phyloP scores from a whole-genome alignment of 2,113 vertebrate genomes.

The Psophia crepitans region DNA sequence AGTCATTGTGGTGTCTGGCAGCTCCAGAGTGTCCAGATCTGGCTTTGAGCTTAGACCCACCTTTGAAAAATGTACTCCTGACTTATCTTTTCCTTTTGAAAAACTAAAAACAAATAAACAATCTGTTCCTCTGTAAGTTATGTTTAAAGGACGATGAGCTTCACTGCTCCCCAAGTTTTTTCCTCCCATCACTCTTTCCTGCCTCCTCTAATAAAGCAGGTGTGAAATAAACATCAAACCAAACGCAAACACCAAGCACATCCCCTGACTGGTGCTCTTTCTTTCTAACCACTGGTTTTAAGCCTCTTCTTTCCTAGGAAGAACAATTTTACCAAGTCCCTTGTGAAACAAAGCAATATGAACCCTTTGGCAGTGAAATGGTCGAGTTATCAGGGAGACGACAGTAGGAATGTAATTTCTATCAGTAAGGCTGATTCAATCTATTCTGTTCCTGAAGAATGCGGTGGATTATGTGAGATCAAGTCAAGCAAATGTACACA shows the following conservation, averaged over 20 bases:
- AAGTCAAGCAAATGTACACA: background rate
- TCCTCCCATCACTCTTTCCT: background rate
- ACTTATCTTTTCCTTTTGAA: background rate
- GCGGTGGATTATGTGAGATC: slow-evolving; percentile 29
- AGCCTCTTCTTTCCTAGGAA: background rate
- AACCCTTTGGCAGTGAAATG: background rate
- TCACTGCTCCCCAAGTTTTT: background rate
- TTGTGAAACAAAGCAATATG: background rate
- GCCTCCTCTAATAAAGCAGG: background rate
- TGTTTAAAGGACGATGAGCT: background rate
- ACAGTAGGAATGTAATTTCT: background rate
- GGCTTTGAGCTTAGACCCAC: background rate
- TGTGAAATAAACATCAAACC: background rate
- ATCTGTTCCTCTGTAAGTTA: background rate
- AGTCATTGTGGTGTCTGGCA: background rate
- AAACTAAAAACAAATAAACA: background rate
- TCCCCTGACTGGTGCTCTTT: background rate
- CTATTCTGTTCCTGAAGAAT: slow-evolving; percentile 7
- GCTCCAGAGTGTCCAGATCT: background rate
- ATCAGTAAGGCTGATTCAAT: background rate
- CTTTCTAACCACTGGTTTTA: background rate
- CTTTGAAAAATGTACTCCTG: background rate
- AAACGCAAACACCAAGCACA: background rate
- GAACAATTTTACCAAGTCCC: background rate
- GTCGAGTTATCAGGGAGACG: background rate